phyloP scores from a whole-genome alignment of 2,113 vertebrate species.

The Scolopax mira region DNA sequence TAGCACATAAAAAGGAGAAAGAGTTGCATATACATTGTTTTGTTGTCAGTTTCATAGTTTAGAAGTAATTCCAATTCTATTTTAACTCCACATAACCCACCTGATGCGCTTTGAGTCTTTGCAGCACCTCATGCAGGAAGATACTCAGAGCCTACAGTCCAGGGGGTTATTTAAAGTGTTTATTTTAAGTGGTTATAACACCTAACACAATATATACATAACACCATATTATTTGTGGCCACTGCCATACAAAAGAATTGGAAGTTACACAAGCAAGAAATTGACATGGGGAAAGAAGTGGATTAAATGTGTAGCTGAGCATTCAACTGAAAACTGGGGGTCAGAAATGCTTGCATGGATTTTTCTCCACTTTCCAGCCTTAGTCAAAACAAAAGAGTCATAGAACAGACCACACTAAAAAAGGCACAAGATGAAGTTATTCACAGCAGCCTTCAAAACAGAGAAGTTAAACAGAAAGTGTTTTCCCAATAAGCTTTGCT shows the following conservation, averaged over 20 bases:
- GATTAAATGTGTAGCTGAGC: not conserved
- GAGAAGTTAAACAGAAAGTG: not conserved
- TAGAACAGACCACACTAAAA: not conserved
- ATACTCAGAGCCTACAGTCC: no score
- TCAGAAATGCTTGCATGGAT: fast-evolving
- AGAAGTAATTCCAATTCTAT: not conserved
- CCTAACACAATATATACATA: not conserved
- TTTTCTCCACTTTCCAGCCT: not conserved
- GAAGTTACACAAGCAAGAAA: not conserved
- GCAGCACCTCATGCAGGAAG: not conserved
- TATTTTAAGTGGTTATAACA: not conserved
- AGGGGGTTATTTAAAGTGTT: not conserved
- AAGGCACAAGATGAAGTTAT: not conserved
- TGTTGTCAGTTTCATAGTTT: not conserved
- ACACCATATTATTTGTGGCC: not conserved
- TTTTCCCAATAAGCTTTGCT: not conserved
- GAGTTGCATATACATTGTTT: not conserved
- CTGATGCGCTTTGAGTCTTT: not conserved
- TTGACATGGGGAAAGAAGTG: fast-evolving
- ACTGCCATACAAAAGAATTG: not conserved
- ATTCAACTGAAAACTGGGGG: not conserved
- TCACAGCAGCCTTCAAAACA: not conserved
- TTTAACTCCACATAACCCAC: not conserved
- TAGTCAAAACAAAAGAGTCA: not conserved
- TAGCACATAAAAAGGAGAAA: not conserved